Percentiles rank a stretch among this genome's conserved stretches.
Evolutionary conservation across 1,140 invertebrate species (phyloP).

Genomic region (Procambarus virginalis): DNA sequence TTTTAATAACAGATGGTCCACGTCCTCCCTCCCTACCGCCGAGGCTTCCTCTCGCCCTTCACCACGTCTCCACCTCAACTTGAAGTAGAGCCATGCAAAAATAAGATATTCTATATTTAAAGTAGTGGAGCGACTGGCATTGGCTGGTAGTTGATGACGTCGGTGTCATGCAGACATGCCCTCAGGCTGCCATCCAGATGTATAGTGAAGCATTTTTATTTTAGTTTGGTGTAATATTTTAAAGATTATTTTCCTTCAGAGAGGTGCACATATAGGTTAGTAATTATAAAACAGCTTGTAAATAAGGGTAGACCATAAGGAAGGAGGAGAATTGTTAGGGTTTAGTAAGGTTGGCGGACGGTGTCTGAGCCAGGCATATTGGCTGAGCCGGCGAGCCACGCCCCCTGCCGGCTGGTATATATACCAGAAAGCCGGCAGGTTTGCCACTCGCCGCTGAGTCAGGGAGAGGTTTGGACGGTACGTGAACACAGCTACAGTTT

Average conservation of each 20-base stretch:
- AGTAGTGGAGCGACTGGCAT: constrained; percentile 17
- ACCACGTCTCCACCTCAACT: not conserved
- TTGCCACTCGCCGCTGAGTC: constrained; percentile 52
- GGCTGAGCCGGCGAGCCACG: constrained; percentile 1
- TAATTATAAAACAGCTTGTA: no score
- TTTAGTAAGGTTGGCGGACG: not conserved
- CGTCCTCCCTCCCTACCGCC: not conserved
- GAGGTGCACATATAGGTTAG: no score
- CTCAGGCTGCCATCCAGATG: not conserved
- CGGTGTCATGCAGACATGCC: not conserved
- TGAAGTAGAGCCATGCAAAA: constrained; percentile 10
- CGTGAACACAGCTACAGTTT: constrained; percentile 5
- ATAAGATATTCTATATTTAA: constrained; percentile 47
- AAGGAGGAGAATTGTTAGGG: not conserved
- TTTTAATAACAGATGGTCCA: not conserved
- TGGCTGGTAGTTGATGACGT: constrained; percentile 3
- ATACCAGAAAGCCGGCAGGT: constrained; percentile 31
- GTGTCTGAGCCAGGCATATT: constrained; percentile 3
- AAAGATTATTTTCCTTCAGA: no score
- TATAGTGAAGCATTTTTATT: not conserved
- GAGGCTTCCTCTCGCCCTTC: not conserved
- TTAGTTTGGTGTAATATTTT: not conserved
- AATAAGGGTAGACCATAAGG: not conserved
- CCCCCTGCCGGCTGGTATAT: constrained; percentile 25
- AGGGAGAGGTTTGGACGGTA: constrained; percentile 50